A percentile compares a stretch with the other conserved stretches of the same genome.
Evolutionary conservation across 2,888 invertebrate species (phyloP).

Genomic region (Neoascia interrupta): DNA sequence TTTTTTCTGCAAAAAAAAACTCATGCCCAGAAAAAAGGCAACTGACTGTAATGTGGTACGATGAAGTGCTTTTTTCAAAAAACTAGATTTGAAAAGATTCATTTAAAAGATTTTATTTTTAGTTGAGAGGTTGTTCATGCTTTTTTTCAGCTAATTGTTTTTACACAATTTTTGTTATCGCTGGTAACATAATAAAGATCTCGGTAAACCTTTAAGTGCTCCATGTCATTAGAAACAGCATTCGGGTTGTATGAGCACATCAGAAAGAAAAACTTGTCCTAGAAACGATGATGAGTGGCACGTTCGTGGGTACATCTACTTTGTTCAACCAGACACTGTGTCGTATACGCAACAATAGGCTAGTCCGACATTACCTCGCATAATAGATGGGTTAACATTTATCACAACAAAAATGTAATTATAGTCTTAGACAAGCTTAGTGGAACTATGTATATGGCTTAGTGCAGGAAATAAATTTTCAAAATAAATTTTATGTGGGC

Average conservation of each 20-base stretch:
- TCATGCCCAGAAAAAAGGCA: neutral
- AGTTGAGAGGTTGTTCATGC: constrained; percentile 9
- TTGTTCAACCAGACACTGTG: constrained; percentile 18
- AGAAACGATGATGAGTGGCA: constrained; percentile 24
- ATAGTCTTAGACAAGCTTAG: constrained; percentile 27
- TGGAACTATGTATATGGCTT: neutral
- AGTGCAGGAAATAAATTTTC: constrained; percentile 7
- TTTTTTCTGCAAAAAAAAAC: no score
- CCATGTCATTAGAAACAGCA: constrained; percentile 12
- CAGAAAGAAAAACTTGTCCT: constrained; percentile 10
- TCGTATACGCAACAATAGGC: constrained; percentile 37
- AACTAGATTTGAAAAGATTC: constrained; percentile 1
- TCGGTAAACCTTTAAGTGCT: constrained; percentile 24
- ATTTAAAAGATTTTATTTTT: neutral
- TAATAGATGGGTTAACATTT: constrained; percentile 35
- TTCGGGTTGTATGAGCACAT: neutral
- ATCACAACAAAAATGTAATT: constrained; percentile 50
- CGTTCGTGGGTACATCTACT: constrained; percentile 12
- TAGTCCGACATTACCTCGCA: neutral
- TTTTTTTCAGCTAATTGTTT: neutral
- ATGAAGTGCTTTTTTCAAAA: neutral
- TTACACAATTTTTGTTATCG: neutral
- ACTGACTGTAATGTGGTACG: neutral
- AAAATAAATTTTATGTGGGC: neutral
- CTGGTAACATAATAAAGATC: neutral